Percentiles rank a stretch among this genome's conserved stretches.
These are phyloP conservation scores for Xanthia icteritia DNA, from an alignment of 2,888 invertebrate genomes.

Conservation along the genomic window DNA sequence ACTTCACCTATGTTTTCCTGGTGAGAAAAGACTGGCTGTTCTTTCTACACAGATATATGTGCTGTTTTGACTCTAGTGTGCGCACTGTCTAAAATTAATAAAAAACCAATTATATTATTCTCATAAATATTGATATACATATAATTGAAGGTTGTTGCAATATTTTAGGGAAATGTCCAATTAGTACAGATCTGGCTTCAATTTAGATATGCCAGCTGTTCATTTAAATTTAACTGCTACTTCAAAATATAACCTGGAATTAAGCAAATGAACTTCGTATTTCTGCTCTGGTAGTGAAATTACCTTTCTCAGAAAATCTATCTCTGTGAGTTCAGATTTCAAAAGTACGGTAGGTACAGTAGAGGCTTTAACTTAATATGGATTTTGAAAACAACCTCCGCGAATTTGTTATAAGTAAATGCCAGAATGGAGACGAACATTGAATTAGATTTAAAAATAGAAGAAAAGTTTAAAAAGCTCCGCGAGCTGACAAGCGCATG, in stretches of 20 bases:
- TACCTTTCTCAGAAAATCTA: constrained; percentile 22
- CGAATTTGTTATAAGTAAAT: no score
- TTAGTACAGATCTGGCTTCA: constrained; percentile 9
- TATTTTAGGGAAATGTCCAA: neutral
- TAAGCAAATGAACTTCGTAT: constrained; percentile 7
- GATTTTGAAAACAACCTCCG: no score
- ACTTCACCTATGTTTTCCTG: no score
- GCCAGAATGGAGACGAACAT: no score
- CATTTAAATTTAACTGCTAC: constrained; percentile 2
- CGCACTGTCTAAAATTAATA: neutral
- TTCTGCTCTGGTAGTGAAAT: neutral
- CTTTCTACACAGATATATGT: neutral
- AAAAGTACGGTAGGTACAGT: neutral
- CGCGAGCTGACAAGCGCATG: no score
- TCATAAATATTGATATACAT: neutral
- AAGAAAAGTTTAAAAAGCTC: no score
- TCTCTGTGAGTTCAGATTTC: neutral
- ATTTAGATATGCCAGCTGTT: neutral
- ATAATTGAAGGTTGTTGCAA: neutral
- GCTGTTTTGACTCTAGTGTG: neutral
- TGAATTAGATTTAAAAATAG: no score
- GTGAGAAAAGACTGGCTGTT: no score
- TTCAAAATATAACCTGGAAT: constrained; percentile 19
- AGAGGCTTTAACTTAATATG: no score
- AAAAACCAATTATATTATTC: neutral